These are phyloP conservation scores for Horisme vitalbata DNA, from an alignment of 2,888 invertebrate species.

Conservation along the genomic window DNA sequence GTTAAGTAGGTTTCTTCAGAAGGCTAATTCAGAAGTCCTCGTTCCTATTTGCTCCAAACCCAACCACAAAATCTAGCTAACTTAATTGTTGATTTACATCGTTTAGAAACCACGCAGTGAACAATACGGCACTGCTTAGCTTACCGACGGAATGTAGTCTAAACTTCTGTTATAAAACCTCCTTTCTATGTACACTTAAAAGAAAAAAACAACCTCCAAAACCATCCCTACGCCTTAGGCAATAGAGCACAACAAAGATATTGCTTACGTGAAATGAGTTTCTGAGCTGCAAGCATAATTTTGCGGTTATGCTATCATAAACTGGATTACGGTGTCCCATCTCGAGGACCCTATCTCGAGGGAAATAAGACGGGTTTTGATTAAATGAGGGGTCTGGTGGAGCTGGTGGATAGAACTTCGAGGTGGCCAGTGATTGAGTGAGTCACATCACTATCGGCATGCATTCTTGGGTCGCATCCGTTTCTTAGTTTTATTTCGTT, in stretches of 20 bases:
- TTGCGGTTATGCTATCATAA: conserved; percentile 47
- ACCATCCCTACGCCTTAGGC: conserved; percentile 15
- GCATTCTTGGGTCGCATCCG: conserved; percentile 76
- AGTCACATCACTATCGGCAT: conserved; percentile 67
- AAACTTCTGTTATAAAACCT: conserved; percentile 57
- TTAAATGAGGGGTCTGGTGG: conserved; percentile 34
- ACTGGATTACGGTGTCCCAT: conserved; percentile 39
- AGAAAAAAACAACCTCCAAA: conserved; percentile 23
- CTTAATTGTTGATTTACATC: conserved; percentile 54
- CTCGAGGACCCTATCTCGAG: conserved; percentile 34
- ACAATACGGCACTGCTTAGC: conserved; percentile 59
- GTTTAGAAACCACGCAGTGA: conserved; percentile 49
- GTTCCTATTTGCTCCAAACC: neutral
- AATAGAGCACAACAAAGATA: conserved; percentile 34
- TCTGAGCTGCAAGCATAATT: conserved; percentile 43
- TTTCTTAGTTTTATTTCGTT: conserved; percentile 59
- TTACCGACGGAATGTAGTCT: conserved; percentile 69
- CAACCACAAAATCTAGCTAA: conserved; percentile 11
- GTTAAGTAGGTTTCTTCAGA: too few species aligned
- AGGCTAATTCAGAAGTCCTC: too few species aligned
- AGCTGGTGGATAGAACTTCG: conserved; percentile 52
- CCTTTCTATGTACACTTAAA: conserved; percentile 20
- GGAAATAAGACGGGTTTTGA: conserved; percentile 40
- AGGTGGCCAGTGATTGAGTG: conserved; percentile 74
- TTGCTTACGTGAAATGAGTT: conserved; percentile 40